A percentile compares a stretch with the other conserved stretches of the same genome.
Evolutionary conservation across 2,888 invertebrate species (phyloP).

Genomic region (Agrilus biguttatus): DNA sequence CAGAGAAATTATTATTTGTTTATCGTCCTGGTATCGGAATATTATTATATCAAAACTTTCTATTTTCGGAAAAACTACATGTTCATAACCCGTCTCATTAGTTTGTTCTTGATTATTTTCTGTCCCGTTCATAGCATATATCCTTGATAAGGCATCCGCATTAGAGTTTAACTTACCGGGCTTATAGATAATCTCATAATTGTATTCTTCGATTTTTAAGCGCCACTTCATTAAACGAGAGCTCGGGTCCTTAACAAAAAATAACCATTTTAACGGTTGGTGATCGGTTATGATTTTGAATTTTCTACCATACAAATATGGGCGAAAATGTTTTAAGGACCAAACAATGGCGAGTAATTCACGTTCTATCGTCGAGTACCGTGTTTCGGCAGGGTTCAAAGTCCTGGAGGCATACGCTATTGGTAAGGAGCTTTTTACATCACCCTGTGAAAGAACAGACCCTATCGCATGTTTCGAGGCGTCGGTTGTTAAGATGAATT

Average conservation of each 20-base stretch:
- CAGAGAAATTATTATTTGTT: background rate
- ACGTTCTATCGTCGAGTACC: conserved; percentile 23
- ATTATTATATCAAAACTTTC: background rate
- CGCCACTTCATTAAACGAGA: conserved; percentile 18
- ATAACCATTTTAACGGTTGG: conserved; percentile 20
- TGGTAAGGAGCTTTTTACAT: conserved; percentile 16
- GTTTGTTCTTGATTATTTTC: no score
- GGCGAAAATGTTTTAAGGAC: conserved; percentile 20
- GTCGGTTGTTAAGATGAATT: conserved; percentile 21
- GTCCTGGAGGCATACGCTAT: conserved; percentile 23
- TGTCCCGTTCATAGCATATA: background rate
- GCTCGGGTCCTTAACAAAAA: conserved; percentile 18
- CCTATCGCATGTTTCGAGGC: conserved; percentile 20
- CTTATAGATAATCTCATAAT: conserved; percentile 19
- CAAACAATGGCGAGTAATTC: conserved; percentile 24
- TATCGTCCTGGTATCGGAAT: conserved; percentile 7
- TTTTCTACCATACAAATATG: conserved; percentile 22
- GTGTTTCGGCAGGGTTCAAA: conserved; percentile 18
- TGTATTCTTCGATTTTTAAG: conserved; percentile 18
- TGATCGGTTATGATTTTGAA: conserved; percentile 24
- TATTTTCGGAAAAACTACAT: no score
- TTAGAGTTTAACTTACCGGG: conserved; percentile 16
- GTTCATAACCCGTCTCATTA: no score
- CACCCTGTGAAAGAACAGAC: conserved; percentile 18
- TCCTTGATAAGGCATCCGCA: conserved; percentile 17